A percentile compares a stretch with the other conserved stretches of the same genome.
These are phyloP conservation scores for Holothuria leucospilota DNA, from an alignment of 53 echinoderm and acorn worm species.

Conservation along the genomic window DNA sequence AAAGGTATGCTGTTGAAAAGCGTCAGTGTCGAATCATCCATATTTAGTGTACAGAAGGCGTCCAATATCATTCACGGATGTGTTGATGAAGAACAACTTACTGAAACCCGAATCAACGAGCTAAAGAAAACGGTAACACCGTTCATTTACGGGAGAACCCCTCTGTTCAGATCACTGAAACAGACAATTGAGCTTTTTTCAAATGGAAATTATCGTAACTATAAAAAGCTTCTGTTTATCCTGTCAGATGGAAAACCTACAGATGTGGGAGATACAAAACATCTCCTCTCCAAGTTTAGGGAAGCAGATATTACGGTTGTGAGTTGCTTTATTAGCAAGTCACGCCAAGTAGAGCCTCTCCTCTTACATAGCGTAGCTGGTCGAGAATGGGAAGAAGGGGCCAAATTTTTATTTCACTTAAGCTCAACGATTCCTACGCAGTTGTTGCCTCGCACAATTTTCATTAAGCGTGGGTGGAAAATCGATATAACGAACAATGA, in stretches of 20 bases:
- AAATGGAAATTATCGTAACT: neutral
- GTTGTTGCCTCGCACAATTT: constrained; percentile 26
- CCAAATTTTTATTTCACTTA: constrained; percentile 29
- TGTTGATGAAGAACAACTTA: neutral
- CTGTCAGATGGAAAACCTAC: neutral
- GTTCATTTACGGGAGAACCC: neutral
- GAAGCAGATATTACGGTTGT: neutral
- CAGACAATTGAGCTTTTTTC: neutral
- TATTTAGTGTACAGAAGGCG: neutral
- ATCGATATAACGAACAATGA: constrained; percentile 32
- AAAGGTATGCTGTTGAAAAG: too few species aligned
- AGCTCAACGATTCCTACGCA: constrained; percentile 44
- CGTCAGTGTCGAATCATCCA: too few species aligned
- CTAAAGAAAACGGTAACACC: neutral
- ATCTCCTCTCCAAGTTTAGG: neutral
- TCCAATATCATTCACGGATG: neutral
- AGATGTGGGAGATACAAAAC: neutral
- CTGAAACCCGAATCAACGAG: neutral
- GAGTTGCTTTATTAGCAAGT: neutral
- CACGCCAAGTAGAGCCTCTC: neutral
- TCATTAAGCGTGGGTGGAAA: constrained; percentile 46
- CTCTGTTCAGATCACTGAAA: neutral
- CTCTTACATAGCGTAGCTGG: neutral
- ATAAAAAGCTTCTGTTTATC: neutral
- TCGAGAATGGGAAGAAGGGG: neutral